A percentile compares a stretch with the other conserved stretches of the same genome.
Evolutionary conservation across 2,113 vertebrate species (phyloP).

Genomic region (Thalassarche chlororhynchos): DNA sequence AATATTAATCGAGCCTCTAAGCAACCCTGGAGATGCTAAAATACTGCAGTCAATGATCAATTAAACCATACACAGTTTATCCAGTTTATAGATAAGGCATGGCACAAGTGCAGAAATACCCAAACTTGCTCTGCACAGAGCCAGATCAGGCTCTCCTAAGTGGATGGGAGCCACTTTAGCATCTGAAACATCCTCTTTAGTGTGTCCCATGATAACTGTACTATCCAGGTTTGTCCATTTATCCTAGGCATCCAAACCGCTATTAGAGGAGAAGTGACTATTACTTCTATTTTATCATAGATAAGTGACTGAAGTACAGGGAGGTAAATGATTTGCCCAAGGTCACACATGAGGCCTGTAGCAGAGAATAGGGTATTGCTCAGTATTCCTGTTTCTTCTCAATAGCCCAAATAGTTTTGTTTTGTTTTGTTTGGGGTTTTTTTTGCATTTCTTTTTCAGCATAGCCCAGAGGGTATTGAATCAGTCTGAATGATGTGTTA

Average conservation of each 20-base stretch:
- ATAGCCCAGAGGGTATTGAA: neutral
- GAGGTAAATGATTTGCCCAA: conserved; percentile 42
- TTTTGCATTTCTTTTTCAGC: neutral
- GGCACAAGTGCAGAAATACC: neutral
- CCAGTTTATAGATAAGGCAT: conserved; percentile 11
- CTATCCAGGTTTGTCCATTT: conserved; percentile 2
- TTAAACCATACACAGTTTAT: conserved; percentile 33
- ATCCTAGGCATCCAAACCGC: conserved; percentile 3
- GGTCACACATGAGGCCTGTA: conserved; percentile 1
- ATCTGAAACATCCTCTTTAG: conserved; percentile 19
- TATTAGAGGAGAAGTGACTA: neutral
- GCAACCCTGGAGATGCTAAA: conserved; percentile 46
- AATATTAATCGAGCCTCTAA: conserved; percentile 60
- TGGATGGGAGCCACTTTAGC: neutral
- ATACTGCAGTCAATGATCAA: conserved; percentile 53
- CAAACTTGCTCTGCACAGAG: neutral
- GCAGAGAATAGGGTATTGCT: neutral
- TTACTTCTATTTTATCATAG: conserved; percentile 25
- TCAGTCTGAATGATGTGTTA: neutral
- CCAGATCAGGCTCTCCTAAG: neutral
- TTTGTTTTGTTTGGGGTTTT: neutral
- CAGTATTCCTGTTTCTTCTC: neutral
- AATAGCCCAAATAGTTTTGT: neutral
- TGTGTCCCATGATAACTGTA: neutral
- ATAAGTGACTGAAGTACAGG: neutral